Percentiles rank a stretch among this genome's conserved stretches.
These are phyloP conservation scores for Aix galericulata DNA, from an alignment of 2,113 vertebrate species.

Conservation along the genomic window DNA sequence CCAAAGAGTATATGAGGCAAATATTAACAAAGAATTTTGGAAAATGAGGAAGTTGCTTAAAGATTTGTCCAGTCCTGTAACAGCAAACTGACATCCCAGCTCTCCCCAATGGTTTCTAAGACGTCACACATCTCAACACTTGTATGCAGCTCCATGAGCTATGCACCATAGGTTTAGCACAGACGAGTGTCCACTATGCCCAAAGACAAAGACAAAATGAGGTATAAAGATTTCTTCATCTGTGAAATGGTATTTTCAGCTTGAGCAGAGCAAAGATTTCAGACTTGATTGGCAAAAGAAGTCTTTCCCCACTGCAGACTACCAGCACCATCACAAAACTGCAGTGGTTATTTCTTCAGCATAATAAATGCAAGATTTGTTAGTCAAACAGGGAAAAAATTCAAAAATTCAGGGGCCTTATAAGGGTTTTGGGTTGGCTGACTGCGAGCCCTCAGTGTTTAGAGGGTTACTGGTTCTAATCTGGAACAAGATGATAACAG, in stretches of 20 bases:
- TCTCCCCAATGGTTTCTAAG: neutral
- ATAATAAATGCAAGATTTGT: neutral
- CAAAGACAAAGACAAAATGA: neutral
- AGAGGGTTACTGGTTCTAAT: neutral
- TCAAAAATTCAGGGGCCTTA: neutral
- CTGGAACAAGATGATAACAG: neutral
- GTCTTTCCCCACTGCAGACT: neutral
- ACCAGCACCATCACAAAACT: neutral
- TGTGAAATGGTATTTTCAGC: neutral
- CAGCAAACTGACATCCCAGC: neutral
- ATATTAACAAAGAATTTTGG: neutral
- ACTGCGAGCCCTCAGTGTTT: neutral
- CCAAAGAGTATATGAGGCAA: neutral
- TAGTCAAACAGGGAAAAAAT: neutral
- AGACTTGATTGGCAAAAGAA: neutral
- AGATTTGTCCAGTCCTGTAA: neutral
- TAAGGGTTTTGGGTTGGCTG: neutral
- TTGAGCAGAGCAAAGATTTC: neutral
- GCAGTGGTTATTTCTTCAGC: neutral
- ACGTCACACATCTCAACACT: neutral
- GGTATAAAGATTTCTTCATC: neutral
- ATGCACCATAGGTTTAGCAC: neutral
- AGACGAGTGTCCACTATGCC: rapidly evolving
- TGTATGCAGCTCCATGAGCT: neutral
- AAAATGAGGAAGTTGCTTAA: neutral